Evolutionary conservation across 92 coral and sea anemone genomes (phyloP), one percentile per base, ranked within the genome.

Genomic region (Montipora capitata): DNA sequence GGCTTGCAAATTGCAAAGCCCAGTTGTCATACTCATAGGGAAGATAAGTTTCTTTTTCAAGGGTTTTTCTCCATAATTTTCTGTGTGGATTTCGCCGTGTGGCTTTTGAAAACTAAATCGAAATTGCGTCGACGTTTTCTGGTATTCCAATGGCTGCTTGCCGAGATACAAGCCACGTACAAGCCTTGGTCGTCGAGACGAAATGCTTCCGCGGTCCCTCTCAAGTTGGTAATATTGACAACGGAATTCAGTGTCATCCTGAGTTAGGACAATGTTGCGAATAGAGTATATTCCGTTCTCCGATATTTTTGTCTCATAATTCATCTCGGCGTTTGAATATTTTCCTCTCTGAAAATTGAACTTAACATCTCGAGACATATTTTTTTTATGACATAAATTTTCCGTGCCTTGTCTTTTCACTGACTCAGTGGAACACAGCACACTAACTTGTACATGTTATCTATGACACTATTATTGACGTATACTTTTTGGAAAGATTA

Each of bases 151-250:
- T 5, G 87, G 87, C 16, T 83, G 72, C 49, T 83, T 83, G 2
- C 72, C 87, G 8, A 83, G 87, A 20, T 83, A 83, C 87, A 74
- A 83, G 10, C 87, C 87, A 56, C 79, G 87, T 12, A 83, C 80
- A 6, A 83, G 79, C 61, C 72, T 83, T 12, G 87, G 80, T 12
- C 72, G 57, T 58, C 87, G 87, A 58, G 11, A 17, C 15, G 57
- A 20, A 59, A 58, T 57, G 20, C 61, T 68, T 13, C 35, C 72
- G 13, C 15, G 10, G 48, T n/a, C 52, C 15, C 4, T 51, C 17
- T 18, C 39, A n/a, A 42, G 17, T 8, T 51, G 43, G 63, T 75
- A 45, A 38, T 73, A 66, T 52, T 18, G 18, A 40, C 77, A 38
- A 14, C 67, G 49, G 52, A 68, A 68, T 68, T 16, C 52, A 10